Percentiles rank a stretch among this genome's conserved stretches.
phyloP scores from a whole-genome alignment of 2,888 invertebrate species.

The Drosophila cognata region DNA sequence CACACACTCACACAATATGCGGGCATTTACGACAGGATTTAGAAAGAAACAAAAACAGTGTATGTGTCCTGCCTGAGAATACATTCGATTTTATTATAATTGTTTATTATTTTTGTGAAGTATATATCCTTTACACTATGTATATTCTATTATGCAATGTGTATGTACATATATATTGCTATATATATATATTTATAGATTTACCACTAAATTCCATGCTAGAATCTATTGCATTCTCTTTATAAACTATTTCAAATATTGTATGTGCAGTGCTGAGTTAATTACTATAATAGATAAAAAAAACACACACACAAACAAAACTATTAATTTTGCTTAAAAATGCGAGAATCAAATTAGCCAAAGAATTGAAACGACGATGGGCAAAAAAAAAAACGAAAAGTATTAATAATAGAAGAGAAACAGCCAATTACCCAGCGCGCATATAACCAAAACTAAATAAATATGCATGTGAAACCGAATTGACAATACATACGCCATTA shows the following conservation, averaged over 20 bases:
- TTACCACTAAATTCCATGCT: conserved; percentile 47
- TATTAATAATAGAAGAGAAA: conserved; percentile 33
- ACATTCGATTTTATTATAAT: conserved; percentile 71
- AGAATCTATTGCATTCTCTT: conserved; percentile 45
- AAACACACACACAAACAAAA: conserved; percentile 4
- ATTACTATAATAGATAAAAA: conserved; percentile 19
- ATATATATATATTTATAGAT: conserved; percentile 36
- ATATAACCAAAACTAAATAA: conserved; percentile 23
- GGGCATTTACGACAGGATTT: conserved; percentile 24
- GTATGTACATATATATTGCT: conserved; percentile 30
- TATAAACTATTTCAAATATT: conserved; percentile 38
- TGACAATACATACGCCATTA: conserved; percentile 30
- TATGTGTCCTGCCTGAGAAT: conserved; percentile 18
- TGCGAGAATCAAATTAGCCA: conserved; percentile 71
- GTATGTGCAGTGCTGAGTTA: conserved; percentile 33
- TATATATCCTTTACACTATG: conserved; percentile 39
- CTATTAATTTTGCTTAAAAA: conserved; percentile 49
- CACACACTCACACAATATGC: conserved; percentile 25
- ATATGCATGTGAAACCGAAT: conserved; percentile 24
- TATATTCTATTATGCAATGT: conserved; percentile 67
- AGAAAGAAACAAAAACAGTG: not conserved
- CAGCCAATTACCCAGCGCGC: conserved; percentile 39
- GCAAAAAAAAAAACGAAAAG: conserved; percentile 31
- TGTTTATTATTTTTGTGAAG: conserved; percentile 38
- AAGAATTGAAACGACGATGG: conserved; percentile 66